phyloP scores from a whole-genome alignment of 2,888 invertebrate genomes.

The Platycheirus rosarum region DNA sequence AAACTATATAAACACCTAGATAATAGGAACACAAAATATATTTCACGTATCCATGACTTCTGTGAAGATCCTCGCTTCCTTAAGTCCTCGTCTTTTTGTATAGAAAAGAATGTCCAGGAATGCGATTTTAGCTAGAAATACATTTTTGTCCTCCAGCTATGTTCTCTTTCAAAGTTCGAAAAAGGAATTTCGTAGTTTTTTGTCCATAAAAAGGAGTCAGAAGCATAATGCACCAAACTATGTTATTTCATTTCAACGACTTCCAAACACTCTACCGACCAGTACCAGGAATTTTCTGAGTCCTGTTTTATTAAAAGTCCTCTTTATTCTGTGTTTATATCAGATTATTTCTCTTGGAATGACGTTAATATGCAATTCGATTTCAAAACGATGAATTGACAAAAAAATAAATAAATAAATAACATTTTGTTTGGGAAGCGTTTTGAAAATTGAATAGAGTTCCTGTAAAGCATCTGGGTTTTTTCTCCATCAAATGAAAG shows the following conservation, averaged over 20 bases:
- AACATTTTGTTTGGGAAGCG: conserved; percentile 3
- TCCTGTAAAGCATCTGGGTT: neutral
- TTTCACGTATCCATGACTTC: neutral
- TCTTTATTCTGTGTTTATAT: neutral
- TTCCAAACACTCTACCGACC: neutral
- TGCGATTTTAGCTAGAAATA: conserved; percentile 18
- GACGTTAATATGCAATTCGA: conserved; percentile 31
- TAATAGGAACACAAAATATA: too few relatives aligned
- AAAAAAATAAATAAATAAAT: neutral
- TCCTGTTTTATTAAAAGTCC: neutral
- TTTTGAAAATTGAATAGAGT: conserved; percentile 23
- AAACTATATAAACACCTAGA: too few relatives aligned
- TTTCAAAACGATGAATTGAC: neutral
- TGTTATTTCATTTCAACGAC: conserved; percentile 5
- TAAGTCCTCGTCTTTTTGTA: conserved; percentile 5
- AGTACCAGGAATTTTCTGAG: conserved; percentile 2
- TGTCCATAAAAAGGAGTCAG: neutral
- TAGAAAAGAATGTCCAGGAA: conserved; percentile 3
- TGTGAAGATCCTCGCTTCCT: neutral
- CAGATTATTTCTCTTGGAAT: neutral
- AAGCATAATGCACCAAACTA: neutral
- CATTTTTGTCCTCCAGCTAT: neutral
- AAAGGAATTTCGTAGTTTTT: neutral
- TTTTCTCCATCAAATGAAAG: neutral
- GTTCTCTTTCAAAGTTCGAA: neutral